phyloP scores from a whole-genome alignment of 2,113 vertebrate species.

The Coptodon rendalli region DNA sequence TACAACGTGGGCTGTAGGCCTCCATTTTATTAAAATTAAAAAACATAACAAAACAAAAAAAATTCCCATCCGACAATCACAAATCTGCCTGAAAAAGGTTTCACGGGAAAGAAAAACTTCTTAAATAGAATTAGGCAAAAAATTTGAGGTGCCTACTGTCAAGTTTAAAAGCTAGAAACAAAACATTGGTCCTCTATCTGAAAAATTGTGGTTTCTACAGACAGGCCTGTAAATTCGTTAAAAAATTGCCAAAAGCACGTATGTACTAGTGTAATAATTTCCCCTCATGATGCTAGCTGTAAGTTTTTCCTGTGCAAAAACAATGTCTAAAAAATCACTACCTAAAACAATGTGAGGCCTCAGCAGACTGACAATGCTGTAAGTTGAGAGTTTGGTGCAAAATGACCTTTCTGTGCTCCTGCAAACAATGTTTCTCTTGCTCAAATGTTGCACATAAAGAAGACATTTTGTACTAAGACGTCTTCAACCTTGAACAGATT shows the following conservation, averaged over 20 bases:
- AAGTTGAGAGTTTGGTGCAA: background rate
- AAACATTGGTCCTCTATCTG: background rate
- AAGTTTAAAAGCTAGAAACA: background rate
- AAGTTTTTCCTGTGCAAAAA: background rate
- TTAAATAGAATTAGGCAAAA: background rate
- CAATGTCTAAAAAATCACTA: background rate
- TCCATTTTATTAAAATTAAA: background rate
- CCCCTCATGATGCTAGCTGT: background rate
- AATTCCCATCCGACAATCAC: background rate
- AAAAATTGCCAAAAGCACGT: rapidly evolving
- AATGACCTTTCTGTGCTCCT: background rate
- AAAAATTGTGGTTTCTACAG: background rate
- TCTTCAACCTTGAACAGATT: background rate
- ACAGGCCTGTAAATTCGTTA: background rate
- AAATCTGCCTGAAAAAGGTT: background rate
- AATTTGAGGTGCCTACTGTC: background rate
- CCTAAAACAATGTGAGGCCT: background rate
- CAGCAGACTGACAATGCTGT: background rate
- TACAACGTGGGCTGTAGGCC: background rate
- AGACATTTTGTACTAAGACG: rapidly evolving
- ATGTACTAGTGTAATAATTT: background rate
- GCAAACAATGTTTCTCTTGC: background rate
- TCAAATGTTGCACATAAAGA: background rate
- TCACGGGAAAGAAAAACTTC: background rate
- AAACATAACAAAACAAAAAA: background rate